Base-by-base conservation (phyloP, 2,797 vertebrate genomes). In the Acrossocheilus fasciatus region DNA sequence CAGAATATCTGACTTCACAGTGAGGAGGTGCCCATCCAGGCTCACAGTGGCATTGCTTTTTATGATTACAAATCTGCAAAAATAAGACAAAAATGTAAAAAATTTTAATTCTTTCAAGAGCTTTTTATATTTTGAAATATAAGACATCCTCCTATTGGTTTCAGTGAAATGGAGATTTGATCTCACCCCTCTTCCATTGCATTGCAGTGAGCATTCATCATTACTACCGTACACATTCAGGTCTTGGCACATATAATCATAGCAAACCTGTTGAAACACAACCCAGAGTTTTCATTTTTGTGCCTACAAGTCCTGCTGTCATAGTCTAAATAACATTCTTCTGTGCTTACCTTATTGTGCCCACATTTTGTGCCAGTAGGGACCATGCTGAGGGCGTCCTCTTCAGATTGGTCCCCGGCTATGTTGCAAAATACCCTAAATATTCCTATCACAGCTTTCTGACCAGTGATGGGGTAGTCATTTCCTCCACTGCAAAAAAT, bases 141-240 rank as follows among this genome's bases (percentile, higher is more conserved):
- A 54, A 82, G 11, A 4, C 1, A 47, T 47, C n/a, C 20, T 70
- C 20, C 34, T 54, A 15, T 57, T 83, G 69, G 17, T 74, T 83
- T 59, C 41, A 66, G 17, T 76, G 20, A 75, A 23, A 75, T 23
- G 45, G 30, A 76, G 45, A 6, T 75, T 76, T 66, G 43, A 20
- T 9, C 87, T 90, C 57, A 88, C 88, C 88, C 88, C 90, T 83
- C 66, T 86, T 34, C 82, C 82, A 87, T 91, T 96, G 93, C 98
- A 99, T 90, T 95, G 96, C 76, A 95, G 93, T 0, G 96, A 94
- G 89, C 98, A 99, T 34, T 97, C 96, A 68, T 94, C 92, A 78
- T 90, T 90, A 39, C 86, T 86, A n/a, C 96, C 95, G 0, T 97
- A 98, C 30, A 97, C 92, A 0, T 89, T 90, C 0, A 96, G n/a